These are phyloP conservation scores for Solenodon paradoxus DNA, from an alignment of 2,113 vertebrate genomes.

Conservation along the genomic window DNA sequence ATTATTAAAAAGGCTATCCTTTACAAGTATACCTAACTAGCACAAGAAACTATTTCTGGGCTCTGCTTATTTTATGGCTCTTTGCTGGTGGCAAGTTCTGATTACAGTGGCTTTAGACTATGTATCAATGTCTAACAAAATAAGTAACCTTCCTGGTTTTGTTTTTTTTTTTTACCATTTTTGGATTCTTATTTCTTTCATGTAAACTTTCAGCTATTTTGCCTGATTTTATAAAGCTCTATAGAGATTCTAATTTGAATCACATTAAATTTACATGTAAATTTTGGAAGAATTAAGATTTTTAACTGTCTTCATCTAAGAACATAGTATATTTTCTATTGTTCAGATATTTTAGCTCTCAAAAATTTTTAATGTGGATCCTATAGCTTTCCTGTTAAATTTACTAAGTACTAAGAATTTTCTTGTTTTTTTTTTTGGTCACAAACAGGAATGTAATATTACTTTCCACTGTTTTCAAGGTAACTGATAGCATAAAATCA, in stretches of 20 bases:
- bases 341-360: background rate
- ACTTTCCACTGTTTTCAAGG: slow-evolving; percentile 4
- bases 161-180: background rate
- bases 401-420: background rate
- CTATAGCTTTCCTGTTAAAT: background rate
- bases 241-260: background rate
- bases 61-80: background rate
- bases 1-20: background rate
- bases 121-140: background rate
- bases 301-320: background rate
- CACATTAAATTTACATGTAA: background rate
- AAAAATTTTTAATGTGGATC: background rate
- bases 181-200: background rate
- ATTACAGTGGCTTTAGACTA: background rate
- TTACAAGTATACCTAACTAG: background rate
- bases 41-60: background rate
- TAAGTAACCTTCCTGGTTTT: background rate
- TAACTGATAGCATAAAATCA: background rate
- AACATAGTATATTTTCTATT: background rate
- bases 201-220: background rate
- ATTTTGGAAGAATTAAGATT: background rate
- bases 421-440: background rate
- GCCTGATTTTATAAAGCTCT: background rate
- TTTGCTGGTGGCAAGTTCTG: background rate
- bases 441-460: background rate